These are phyloP conservation scores for Clepsis dumicolana DNA, from an alignment of 2,888 invertebrate genomes.

Conservation along the genomic window DNA sequence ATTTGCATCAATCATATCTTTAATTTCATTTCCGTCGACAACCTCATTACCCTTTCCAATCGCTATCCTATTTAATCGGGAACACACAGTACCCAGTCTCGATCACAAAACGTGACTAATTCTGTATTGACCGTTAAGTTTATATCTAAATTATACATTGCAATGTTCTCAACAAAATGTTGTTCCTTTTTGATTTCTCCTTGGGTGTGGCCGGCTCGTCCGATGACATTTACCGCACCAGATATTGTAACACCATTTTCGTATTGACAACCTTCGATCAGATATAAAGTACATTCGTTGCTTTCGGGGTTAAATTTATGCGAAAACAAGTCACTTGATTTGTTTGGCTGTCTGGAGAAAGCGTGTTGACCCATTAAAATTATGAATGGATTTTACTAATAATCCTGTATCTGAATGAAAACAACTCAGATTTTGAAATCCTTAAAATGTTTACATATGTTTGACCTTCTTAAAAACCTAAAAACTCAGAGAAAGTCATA, in stretches of 20 bases:
- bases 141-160: constrained; percentile 55
- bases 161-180: constrained; percentile 47
- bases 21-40: constrained; percentile 13
- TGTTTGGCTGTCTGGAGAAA: constrained; percentile 53
- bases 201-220: constrained; percentile 50
- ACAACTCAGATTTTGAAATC: neutral
- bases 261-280: constrained; percentile 54
- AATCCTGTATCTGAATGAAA: neutral
- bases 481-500: too few species aligned
- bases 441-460: neutral
- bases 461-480: too few species aligned
- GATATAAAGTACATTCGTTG: constrained; percentile 47
- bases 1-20: constrained; percentile 18
- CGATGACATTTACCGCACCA: constrained; percentile 55
- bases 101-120: constrained; percentile 53
- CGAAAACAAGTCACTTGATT: constrained; percentile 52
- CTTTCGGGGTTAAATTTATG: constrained; percentile 47
- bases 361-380: constrained; percentile 42
- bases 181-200: constrained; percentile 49
- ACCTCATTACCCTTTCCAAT: constrained; percentile 11
- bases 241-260: constrained; percentile 49
- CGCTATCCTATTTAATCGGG: constrained; percentile 18
- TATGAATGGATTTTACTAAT: neutral
- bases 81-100: constrained; percentile 42
- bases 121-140: constrained; percentile 50